Base-by-base conservation (phyloP, 1,140 invertebrate species). In the Colletes latitarsis region DNA sequence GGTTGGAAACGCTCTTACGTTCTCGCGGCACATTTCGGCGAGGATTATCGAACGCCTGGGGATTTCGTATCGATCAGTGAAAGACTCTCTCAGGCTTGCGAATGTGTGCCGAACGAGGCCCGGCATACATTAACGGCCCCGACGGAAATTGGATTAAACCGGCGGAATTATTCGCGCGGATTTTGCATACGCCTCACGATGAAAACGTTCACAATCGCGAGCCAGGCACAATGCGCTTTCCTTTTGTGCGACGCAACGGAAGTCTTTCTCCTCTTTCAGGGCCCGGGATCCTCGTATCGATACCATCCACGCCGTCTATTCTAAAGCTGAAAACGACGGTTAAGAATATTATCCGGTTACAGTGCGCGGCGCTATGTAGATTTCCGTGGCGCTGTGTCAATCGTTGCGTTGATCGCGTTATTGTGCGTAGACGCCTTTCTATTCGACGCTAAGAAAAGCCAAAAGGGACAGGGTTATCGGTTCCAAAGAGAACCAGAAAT, bases 31-130 rank as follows among this genome's bases (percentile, higher is more conserved):
- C 60, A 49, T 81, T 30, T 68, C 74, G 60, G 30, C 43, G 17
- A 72, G 86, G 90, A 91, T 91, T 91, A 91, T 88, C 87, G 83
- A 88, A 79, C 71, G 79, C 81, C 79, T 69, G 66, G 70, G 77
- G 85, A 85, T 88, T 85, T 84, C 73, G 75, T 88, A 89, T 91
- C 88, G 82, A 83, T 86, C 81, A 62, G 55, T 12, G 72, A 53
- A 52, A 79, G 70, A 70, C 63, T 19, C 41, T 80, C 69, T 73
- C 75, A 60, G 77, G 43, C 62, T 66, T 49, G 74, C 46, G 75
- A 52, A 71, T 82, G 87, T 83, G 81, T 84, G 82, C 84, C 81
- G 85, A 79, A 84, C 53, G 68, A 57, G 82, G 75, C 19, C 70
- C 55, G 79, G 88, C 88, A 86, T 85, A 87, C 72, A 89, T 90